These are phyloP conservation scores for Epizoanthus illoricatus DNA, from an alignment of 92 coral and sea anemone species.

Conservation along the genomic window DNA sequence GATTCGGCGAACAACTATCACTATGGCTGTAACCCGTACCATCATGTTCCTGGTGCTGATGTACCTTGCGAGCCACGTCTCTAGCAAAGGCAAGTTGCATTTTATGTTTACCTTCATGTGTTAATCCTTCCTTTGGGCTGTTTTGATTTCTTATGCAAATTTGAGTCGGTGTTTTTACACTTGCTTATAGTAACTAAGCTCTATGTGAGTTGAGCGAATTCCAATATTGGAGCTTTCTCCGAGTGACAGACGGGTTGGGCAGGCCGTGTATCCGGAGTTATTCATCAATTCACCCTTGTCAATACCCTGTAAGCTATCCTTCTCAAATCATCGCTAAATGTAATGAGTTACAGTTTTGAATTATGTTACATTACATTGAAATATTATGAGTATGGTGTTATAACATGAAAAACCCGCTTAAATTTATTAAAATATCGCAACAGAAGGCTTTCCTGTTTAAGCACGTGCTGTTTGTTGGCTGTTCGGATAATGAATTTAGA, in stretches of 20 bases:
- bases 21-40: neutral
- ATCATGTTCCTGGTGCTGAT: neutral
- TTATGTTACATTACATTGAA: neutral
- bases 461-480: neutral
- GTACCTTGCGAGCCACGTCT: constrained; percentile 13
- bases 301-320: constrained; percentile 8
- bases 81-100: constrained; percentile 19
- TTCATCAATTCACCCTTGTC: constrained; percentile 9
- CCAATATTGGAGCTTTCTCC: constrained; percentile 4
- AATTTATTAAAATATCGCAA: neutral
- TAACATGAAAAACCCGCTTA: neutral
- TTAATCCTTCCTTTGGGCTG: constrained; percentile 34
- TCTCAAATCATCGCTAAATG: neutral
- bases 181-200: constrained; percentile 26
- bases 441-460: neutral
- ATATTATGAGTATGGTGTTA: neutral
- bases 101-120: constrained; percentile 24
- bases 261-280: neutral
- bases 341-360: neutral
- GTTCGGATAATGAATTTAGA: neutral
- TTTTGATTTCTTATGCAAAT: constrained; percentile 46
- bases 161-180: constrained; percentile 23
- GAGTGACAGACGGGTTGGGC: too few species aligned
- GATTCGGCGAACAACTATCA: neutral
- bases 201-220: constrained; percentile 21